phyloP scores from a whole-genome alignment of 2,888 invertebrate species.

The Cistogaster globosa region DNA sequence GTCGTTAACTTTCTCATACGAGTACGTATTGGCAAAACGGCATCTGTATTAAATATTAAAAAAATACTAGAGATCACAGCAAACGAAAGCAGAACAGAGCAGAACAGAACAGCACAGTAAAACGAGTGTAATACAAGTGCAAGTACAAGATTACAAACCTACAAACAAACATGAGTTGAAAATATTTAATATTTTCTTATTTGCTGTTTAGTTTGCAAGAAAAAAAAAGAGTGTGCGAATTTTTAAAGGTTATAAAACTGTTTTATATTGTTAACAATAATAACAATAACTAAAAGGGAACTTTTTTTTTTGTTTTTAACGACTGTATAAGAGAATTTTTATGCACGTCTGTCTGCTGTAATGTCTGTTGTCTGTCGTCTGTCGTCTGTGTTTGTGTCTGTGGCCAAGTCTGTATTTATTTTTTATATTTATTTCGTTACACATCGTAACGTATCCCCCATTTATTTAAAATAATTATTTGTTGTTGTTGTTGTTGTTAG shows the following conservation, averaged over 20 bases:
- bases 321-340: slow-evolving; percentile 46
- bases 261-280: slow-evolving; percentile 46
- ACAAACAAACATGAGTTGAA: slow-evolving; percentile 18
- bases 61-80: slow-evolving; percentile 42
- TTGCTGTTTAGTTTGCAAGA: slow-evolving; percentile 11
- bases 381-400: slow-evolving; percentile 24
- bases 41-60: slow-evolving; percentile 65
- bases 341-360: slow-evolving; percentile 49
- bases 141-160: not conserved
- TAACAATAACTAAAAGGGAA: slow-evolving; percentile 46
- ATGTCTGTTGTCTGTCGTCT: not conserved
- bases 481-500: slow-evolving; percentile 18
- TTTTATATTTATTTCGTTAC: slow-evolving; percentile 22
- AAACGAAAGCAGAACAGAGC: slow-evolving; percentile 15
- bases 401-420: slow-evolving; percentile 40
- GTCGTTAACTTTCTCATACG: slow-evolving; percentile 71
- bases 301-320: slow-evolving; percentile 40
- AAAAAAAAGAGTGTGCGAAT: slow-evolving; percentile 11
- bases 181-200: slow-evolving; percentile 26
- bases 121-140: slow-evolving; percentile 25
- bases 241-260: slow-evolving; percentile 49
- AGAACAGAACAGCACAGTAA: too few species aligned
- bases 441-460: slow-evolving; percentile 31
- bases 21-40: slow-evolving; percentile 63
- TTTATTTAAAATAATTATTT: slow-evolving; percentile 13